These are phyloP conservation scores for Drosophila melanocephala DNA, from an alignment of 2,888 invertebrate genomes.

Conservation along the genomic window DNA sequence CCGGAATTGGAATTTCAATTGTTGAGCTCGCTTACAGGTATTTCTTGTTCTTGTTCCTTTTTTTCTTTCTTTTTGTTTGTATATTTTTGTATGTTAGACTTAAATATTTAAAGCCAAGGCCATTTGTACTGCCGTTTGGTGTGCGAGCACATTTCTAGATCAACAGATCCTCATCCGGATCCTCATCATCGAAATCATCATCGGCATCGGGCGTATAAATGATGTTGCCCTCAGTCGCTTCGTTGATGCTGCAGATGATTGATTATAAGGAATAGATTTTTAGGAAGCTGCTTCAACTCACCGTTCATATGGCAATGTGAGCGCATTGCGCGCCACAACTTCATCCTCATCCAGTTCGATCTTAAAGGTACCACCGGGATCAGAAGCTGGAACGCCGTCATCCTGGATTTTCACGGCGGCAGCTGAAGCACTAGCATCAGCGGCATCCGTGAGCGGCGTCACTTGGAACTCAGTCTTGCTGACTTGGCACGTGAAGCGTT, in stretches of 20 bases:
- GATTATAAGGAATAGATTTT: neutral
- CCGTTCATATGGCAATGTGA: constrained; percentile 85
- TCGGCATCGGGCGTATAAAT: constrained; percentile 91
- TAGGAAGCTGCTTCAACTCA: constrained; percentile 36
- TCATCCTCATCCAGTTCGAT: constrained; percentile 85
- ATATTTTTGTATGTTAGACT: constrained; percentile 30
- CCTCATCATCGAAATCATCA: constrained; percentile 94
- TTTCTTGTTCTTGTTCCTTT: constrained; percentile 7
- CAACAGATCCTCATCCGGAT: constrained; percentile 94
- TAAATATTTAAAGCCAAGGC: constrained; percentile 76
- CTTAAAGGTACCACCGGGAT: constrained; percentile 83
- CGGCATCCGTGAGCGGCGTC: constrained; percentile 43
- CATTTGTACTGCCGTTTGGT: constrained; percentile 75
- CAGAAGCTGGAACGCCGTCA: constrained; percentile 24
- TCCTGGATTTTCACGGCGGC: constrained; percentile 23
- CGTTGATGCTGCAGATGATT: constrained; percentile 79
- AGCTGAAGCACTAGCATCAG: constrained; percentile 7
- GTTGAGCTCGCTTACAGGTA: constrained; percentile 47
- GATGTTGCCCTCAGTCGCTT: constrained; percentile 88
- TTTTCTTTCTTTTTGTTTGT: constrained; percentile 7
- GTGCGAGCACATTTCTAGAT: constrained; percentile 85
- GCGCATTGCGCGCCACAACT: constrained; percentile 84
- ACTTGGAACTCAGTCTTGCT: constrained; percentile 77
- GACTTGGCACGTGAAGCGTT: constrained; percentile 76
- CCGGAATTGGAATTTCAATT: constrained; percentile 37